Evolutionary conservation across 2,888 invertebrate species (phyloP).

Genomic region (Magallana nippona): DNA sequence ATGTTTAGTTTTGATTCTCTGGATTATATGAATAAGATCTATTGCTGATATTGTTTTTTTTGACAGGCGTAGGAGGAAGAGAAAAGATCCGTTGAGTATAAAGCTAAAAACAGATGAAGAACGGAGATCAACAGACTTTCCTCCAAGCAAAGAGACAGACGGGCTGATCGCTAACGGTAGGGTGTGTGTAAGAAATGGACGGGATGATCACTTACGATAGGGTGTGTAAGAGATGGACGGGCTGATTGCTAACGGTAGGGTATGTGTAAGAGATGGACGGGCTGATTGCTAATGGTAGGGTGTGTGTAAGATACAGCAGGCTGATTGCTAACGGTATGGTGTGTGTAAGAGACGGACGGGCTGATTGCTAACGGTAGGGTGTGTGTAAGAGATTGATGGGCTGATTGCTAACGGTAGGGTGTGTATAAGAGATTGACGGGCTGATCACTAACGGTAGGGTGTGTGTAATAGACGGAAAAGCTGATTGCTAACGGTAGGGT

Average conservation of each 20-base stretch:
- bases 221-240: slow-evolving; percentile 52
- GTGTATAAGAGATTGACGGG: slow-evolving; percentile 50
- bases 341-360: too few species aligned
- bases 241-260: slow-evolving; percentile 40
- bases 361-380: too few species aligned
- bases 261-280: too few species aligned
- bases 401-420: too few species aligned
- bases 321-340: slow-evolving; percentile 40
- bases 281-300: too few species aligned
- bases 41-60: neutral
- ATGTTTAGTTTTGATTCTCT: too few species aligned
- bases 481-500: too few species aligned
- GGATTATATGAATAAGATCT: too few species aligned
- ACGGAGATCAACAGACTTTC: neutral
- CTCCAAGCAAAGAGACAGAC: slow-evolving; percentile 51
- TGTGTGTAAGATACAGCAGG: slow-evolving; percentile 51
- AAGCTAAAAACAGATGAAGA: slow-evolving; percentile 30
- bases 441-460: slow-evolving; percentile 40
- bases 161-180: slow-evolving; percentile 44
- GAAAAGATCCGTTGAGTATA: neutral
- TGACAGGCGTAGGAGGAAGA: slow-evolving; percentile 39
- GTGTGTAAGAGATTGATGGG: too few species aligned
- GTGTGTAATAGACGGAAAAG: too few species aligned
- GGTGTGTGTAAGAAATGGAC: neutral
- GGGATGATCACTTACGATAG: too few species aligned